Evolutionary conservation across 2,113 vertebrate species (phyloP).

Genomic region (Anguilla rostrata): DNA sequence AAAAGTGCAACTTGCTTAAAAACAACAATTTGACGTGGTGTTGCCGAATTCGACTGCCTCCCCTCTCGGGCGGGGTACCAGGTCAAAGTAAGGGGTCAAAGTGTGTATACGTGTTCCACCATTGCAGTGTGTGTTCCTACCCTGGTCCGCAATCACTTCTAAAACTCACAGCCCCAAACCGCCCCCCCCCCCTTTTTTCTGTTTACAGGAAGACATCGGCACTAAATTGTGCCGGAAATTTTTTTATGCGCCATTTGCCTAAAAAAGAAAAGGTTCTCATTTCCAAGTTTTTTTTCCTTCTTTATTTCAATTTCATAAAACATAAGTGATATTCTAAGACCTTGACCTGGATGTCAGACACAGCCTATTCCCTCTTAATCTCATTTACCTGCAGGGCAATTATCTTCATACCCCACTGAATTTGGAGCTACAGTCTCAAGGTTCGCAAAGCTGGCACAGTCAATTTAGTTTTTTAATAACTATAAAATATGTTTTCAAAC

Average conservation of each 20-base stretch:
- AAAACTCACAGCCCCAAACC: too few relatives aligned
- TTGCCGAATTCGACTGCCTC: too few relatives aligned
- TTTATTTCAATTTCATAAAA: neutral
- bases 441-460: neutral
- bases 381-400: neutral
- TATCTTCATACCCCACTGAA: neutral
- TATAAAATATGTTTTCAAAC: neutral
- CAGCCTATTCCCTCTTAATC: constrained; percentile 8
- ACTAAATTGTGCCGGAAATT: neutral
- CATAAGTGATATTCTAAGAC: neutral
- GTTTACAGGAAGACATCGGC: neutral
- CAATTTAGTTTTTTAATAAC: constrained; percentile 9
- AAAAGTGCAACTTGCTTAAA: neutral
- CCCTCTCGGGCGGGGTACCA: too few relatives aligned
- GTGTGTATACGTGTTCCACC: too few relatives aligned
- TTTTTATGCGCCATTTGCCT: neutral
- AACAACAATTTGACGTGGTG: neutral
- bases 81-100: too few relatives aligned
- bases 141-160: too few relatives aligned
- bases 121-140: too few relatives aligned
- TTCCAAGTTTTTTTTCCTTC: neutral
- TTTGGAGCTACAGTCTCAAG: neutral
- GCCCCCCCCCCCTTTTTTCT: too few relatives aligned
- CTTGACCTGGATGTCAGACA: neutral
- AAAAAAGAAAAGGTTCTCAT: constrained; percentile 3